Base-by-base conservation (phyloP, 1,140 invertebrate genomes). In the Ganaspis sp. region DNA sequence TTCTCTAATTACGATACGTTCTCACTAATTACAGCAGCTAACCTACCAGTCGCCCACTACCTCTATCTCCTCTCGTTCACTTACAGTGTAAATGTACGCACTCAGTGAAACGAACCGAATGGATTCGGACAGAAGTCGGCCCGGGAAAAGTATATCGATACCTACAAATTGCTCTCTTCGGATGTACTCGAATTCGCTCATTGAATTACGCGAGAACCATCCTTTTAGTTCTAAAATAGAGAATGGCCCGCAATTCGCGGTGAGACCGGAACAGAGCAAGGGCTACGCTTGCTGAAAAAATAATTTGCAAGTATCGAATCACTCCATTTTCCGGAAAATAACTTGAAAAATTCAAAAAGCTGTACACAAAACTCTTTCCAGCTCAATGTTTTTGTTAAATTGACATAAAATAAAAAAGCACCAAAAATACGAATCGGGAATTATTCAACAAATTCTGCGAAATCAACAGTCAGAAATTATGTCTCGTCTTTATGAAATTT, bases 1-100 rank as follows among this genome's bases (percentile, higher is more conserved):
- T 93, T 92, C 92, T 92, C 91, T 93, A 92, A 92, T 93, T 92
- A 93, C 92, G 91, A 92, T 92, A 92, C 90, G 91, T 92, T 92
- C 92, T 92, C 89, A 89, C 91, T 92, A 92, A 92, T 92, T 92
- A 92, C 91, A 87, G 84, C 84, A 87, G 86, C 86, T 86, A 89
- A 86, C 86, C 84, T 83, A 76, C 78, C 83, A 83, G 70, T 72
- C 77, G 73, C 79, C 79, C 78, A 75, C 76, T 75, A 81, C 81
- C 81, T 79, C 79, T 79, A 75, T 54, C 69, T 79, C 78, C 76
- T 74, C 84, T 83, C 80, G 70, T 84, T 82, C 80, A 75, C 82
- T 83, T 81, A 77, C 81, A 69, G 69, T n/a, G 12, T 4, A n/a
- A 45, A 45, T 78, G 80, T 77, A 77, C 78, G 77, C 70, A 83